phyloP scores from a whole-genome alignment of 2,113 vertebrate species.

The Enhydra lutris region DNA sequence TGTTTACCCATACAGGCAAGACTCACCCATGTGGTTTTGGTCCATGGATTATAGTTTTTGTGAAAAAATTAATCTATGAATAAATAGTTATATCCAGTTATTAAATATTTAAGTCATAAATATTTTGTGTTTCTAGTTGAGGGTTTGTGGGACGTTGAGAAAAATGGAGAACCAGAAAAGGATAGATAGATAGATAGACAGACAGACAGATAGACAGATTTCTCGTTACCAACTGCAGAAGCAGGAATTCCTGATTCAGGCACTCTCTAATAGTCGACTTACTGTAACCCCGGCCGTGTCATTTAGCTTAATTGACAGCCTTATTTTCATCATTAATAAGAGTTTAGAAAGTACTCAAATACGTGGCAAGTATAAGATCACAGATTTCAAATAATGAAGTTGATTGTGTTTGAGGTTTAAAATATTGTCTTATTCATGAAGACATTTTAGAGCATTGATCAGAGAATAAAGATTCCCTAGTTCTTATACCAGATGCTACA shows the following conservation, averaged over 20 bases:
- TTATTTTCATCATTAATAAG: constrained; percentile 31
- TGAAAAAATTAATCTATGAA: neutral
- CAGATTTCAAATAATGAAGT: constrained; percentile 43
- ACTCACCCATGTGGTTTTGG: neutral
- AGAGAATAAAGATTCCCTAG: constrained; percentile 26
- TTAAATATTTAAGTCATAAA: neutral
- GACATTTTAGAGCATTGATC: neutral
- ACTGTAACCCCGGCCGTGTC: neutral
- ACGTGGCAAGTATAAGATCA: neutral
- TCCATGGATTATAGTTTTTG: neutral
- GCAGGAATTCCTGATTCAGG: neutral
- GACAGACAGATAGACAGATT: neutral
- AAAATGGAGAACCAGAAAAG: neutral
- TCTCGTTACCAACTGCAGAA: neutral
- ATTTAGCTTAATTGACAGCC: neutral
- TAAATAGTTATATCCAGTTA: neutral
- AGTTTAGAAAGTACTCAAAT: constrained; percentile 1
- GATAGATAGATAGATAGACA: neutral
- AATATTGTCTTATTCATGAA: constrained; percentile 34
- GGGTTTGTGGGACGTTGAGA: neutral
- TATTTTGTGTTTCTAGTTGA: neutral
- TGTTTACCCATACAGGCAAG: neutral
- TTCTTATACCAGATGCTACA: constrained; percentile 6
- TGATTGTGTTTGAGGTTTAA: neutral
- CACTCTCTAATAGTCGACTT: neutral